Conservation (phyloP, 2,888 invertebrate genomes). For the Biston stratarius region DNA sequence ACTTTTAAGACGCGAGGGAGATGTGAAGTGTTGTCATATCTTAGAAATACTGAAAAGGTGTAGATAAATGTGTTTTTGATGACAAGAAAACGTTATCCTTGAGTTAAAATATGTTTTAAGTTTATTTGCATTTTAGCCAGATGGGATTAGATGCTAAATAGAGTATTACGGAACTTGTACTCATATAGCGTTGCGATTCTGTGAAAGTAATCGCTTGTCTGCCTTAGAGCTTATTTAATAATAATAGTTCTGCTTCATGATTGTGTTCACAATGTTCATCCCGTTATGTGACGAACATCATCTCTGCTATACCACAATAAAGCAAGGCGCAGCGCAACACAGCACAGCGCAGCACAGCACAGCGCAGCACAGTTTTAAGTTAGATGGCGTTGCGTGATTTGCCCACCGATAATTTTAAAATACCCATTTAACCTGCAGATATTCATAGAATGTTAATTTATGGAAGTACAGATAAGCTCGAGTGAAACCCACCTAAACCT, state of each 20-base stretch:
- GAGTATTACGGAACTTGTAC: too few species aligned
- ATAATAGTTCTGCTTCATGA: too few species aligned
- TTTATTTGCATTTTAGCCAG: neutral
- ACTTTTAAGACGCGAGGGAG: constrained; percentile 19
- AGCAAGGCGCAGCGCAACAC: too few species aligned
- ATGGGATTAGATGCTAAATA: neutral
- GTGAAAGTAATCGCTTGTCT: too few species aligned
- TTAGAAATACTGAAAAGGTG: constrained; percentile 8
- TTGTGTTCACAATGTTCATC: too few species aligned
- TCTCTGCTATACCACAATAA: too few species aligned
- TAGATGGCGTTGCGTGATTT: neutral
- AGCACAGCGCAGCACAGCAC: too few species aligned
- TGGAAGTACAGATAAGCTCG: neutral
- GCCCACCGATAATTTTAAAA: neutral
- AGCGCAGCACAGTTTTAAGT: too few species aligned
- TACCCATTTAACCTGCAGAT: neutral
- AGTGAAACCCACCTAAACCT: neutral
- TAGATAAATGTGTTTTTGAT: constrained; percentile 20
- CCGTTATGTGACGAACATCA: too few species aligned
- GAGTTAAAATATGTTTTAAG: neutral
- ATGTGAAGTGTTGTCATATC: constrained; percentile 14
- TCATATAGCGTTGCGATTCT: too few species aligned
- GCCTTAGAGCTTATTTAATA: too few species aligned
- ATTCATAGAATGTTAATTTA: neutral
- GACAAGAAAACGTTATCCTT: constrained; percentile 4